Base-by-base conservation (phyloP, 2,888 invertebrate species). In the Lasioglossum oenotherae region DNA sequence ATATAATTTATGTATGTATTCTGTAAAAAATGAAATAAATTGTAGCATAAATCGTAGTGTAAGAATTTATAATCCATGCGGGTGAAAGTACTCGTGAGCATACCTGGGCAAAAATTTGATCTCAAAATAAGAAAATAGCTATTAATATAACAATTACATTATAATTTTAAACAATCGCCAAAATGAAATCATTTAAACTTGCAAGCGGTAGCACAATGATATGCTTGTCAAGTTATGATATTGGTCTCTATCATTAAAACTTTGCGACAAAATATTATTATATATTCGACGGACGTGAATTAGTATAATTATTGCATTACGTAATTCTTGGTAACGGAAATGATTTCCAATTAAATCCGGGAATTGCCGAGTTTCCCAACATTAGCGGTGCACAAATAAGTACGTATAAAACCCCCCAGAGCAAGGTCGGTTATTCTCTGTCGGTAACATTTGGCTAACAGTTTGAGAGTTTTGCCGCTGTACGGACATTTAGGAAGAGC, bases 1-100 rank as follows among this genome's bases (percentile, higher is more conserved):
- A 44, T 73, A 44, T 73, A 73, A 44, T 64, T 73, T 73, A 73
- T 73, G 72, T 73, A 73, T 73, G n/a, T 73, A 73, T 44, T 73
- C 72, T 73, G 74, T 74, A 57, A 53, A 53, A 74, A 74, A 38
- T 53, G 35, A 53, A 74, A 74, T 57, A 74, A 74, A 74, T 38
- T 53, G 69, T 69, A 12, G 35, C 69, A 69, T 38, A 69, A 41
- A 69, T 41, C 12, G 12, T 69, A 41, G 12, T n/a, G 5, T 38
- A 23, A 23, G 41, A 69, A 38, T 38, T 69, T 69, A 35, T 69
- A 69, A 69, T 41, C 41, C 38, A 38, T 10, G 12, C 14, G 44
- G 14, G 44, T 14, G 44, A 14, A 44, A 44, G 0, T 44, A 44
- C 44, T 44, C 12, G 44, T 44, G 44, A 44, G 14, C 14, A 44